Evolutionary conservation across 2,888 invertebrate genomes (phyloP).

Genomic region (Mythimna loreyi): DNA sequence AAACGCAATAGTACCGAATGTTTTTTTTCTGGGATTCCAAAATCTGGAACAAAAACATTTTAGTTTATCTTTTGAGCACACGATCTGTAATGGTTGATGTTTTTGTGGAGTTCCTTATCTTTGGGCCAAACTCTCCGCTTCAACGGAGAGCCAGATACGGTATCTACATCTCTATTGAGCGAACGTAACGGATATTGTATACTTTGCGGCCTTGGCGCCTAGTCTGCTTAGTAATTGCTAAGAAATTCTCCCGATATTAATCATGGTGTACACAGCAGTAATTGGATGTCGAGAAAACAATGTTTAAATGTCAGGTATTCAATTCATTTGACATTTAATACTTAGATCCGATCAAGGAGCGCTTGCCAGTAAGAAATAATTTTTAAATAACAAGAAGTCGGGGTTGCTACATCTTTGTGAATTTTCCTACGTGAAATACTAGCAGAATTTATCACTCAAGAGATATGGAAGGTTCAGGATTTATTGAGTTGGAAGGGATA

Average conservation of each 20-base stretch:
- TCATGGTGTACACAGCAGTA: slow-evolving; percentile 35
- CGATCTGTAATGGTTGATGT: slow-evolving; percentile 71
- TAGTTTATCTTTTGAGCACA: slow-evolving; percentile 70
- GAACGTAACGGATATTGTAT: slow-evolving; percentile 70
- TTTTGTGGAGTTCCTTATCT: slow-evolving; percentile 75
- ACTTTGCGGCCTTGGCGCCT: slow-evolving; percentile 66
- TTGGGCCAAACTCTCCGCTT: slow-evolving; percentile 69
- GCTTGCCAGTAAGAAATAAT: slow-evolving; percentile 6
- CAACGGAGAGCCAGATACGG: slow-evolving; percentile 63
- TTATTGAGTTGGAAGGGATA: slow-evolving; percentile 18
- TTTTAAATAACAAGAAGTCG: not conserved
- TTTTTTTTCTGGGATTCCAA: slow-evolving; percentile 63
- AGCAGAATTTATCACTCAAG: slow-evolving; percentile 7
- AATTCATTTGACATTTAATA: slow-evolving; percentile 44
- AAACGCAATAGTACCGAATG: slow-evolving; percentile 55
- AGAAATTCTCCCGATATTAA: slow-evolving; percentile 49
- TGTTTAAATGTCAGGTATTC: slow-evolving; percentile 40
- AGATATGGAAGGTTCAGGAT: not conserved
- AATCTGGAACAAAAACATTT: slow-evolving; percentile 69
- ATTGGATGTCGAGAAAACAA: slow-evolving; percentile 41
- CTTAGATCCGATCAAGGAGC: slow-evolving; percentile 31
- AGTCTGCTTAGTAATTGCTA: slow-evolving; percentile 55
- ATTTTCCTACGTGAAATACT: slow-evolving; percentile 2
- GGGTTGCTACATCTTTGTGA: slow-evolving; percentile 10
- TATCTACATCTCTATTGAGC: slow-evolving; percentile 74